Evolutionary conservation across 2,797 vertebrate genomes (phyloP), one percentile per base, ranked within the genome.

Genomic region (Oreortyx pictus): DNA sequence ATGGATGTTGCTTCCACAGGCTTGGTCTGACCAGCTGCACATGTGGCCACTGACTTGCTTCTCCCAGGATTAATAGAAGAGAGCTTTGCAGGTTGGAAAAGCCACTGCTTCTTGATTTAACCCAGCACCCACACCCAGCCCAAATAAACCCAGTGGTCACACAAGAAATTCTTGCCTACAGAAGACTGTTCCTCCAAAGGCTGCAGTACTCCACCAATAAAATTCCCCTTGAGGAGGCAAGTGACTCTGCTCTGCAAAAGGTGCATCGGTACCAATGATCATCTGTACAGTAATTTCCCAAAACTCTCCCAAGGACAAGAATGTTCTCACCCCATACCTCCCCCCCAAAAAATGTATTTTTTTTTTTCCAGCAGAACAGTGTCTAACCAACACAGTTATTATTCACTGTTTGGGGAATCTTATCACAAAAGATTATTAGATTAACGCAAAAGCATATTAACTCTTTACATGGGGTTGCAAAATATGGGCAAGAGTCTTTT

Each of bases 361-460:
- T 50, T 62, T 31, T 3, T 22, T 75, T 37, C 14, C 41, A 75
- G 31, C 27, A 57, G 79, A 88, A 19, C 47, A 83, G 37, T 80
- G 15, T 13, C 14, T 82, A 44, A 54, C 52, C 15, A 90, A 75
- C 15, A 56, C 62, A 88, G 22, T 56, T 3, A 0, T 60, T 73
- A 70, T 50, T 71, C 81, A 54, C 59, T 56, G 27, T 50, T 70
- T 64, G 64, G 62, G 80, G 41, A 85, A 56, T 56, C 31, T 92
- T 87, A 43, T 27, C 90, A 65, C 9, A 7, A 94, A 96, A 90
- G 25, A 61, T 74, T 67, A 89, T 31, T 54, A 54, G 52, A 54
- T 54, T 29, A 54, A 54, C 29, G 17, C 29, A 31, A 54, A 54
- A 54, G 16, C 52, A 9, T 54, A 54, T 31, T 54, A 88, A 46